Percentiles rank a stretch among this genome's conserved stretches.
phyloP scores from a whole-genome alignment of 2,888 invertebrate genomes.

The Dasysyrphus albostriatus region DNA sequence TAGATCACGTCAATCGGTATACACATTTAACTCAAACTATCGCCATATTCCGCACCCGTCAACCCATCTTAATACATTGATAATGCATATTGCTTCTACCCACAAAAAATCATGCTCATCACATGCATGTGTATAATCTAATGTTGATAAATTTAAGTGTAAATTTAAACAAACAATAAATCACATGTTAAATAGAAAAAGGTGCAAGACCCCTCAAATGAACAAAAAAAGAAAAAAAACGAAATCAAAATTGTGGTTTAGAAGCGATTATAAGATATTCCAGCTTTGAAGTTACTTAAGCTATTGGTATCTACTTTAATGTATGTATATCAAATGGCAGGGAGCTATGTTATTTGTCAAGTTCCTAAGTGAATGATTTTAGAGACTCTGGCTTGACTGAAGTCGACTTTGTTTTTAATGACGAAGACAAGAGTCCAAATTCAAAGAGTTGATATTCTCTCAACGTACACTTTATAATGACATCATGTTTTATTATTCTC shows the following conservation, averaged over 20 bases:
- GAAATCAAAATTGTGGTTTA: neutral
- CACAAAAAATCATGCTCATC: neutral
- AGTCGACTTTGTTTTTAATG: neutral
- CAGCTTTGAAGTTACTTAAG: neutral
- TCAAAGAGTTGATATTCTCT: conserved; percentile 56
- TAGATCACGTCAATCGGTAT: conserved; percentile 47
- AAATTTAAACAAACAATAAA: conserved; percentile 53
- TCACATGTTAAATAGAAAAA: neutral
- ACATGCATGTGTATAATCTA: neutral
- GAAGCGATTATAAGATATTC: neutral
- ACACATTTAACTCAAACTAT: conserved; percentile 57
- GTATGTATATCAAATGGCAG: neutral
- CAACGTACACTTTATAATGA: conserved; percentile 62
- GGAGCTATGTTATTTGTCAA: neutral
- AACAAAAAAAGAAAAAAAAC: neutral
- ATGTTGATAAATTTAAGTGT: conserved; percentile 52
- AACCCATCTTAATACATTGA: neutral
- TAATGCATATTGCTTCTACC: neutral
- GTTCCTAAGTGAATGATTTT: neutral
- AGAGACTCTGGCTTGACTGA: neutral
- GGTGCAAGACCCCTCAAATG: neutral
- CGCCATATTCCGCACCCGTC: conserved; percentile 17
- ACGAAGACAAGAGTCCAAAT: conserved; percentile 26
- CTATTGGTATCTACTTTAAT: neutral
- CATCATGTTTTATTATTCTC: conserved; percentile 75